Percentiles rank a stretch among this genome's conserved stretches.
Conservation (phyloP, 2,888 invertebrate species). For the Eretmocerus hayati region DNA sequence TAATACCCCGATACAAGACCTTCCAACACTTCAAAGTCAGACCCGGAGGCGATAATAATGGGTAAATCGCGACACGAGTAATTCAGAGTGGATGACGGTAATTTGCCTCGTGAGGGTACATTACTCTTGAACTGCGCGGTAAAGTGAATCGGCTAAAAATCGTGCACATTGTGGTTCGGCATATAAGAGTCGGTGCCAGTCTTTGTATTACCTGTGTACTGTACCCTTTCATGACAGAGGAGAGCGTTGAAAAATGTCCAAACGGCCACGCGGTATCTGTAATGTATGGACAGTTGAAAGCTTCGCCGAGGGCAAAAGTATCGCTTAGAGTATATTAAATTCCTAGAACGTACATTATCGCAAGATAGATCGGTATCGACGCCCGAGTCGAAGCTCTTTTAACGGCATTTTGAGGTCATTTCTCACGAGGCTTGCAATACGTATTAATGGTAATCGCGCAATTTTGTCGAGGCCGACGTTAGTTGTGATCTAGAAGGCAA, state of each 20-base stretch:
- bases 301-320: neutral
- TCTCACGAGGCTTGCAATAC: conserved; percentile 36
- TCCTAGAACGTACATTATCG: conserved; percentile 14
- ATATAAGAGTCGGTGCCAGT: too few species aligned
- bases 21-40: neutral
- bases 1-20: neutral
- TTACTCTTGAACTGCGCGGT: too few species aligned
- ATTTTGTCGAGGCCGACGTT: neutral
- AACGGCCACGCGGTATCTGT: too few species aligned
- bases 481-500: conserved; percentile 14
- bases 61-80: too few species aligned
- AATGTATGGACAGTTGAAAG: too few species aligned
- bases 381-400: conserved; percentile 28
- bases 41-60: neutral
- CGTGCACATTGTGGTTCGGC: too few species aligned
- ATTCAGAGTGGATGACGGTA: conserved; percentile 11
- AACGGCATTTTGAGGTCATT: conserved; percentile 41
- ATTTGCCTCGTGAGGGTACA: too few species aligned
- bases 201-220: too few species aligned
- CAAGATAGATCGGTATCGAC: conserved; percentile 20
- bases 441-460: conserved; percentile 34
- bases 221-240: too few species aligned
- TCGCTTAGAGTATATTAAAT: conserved; percentile 12
- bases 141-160: conserved; percentile 12
- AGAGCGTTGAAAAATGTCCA: too few species aligned